phyloP scores from a whole-genome alignment of 2,113 vertebrate genomes.

The Steatornis caripensis region DNA sequence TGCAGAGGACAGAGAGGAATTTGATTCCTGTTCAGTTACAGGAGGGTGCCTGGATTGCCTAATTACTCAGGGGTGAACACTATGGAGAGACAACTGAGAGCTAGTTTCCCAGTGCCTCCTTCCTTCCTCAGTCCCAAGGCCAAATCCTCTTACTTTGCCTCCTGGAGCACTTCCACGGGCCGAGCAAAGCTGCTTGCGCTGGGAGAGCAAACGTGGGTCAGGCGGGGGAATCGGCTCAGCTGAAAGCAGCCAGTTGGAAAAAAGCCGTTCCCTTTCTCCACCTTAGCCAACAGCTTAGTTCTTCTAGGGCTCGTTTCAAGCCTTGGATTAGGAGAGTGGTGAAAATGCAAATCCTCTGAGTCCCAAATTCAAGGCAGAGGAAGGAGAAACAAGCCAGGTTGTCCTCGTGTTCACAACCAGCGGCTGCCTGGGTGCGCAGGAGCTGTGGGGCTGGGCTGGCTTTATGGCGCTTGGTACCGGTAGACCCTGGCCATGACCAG shows the following conservation, averaged over 20 bases:
- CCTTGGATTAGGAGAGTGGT: background rate
- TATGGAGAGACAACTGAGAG: background rate
- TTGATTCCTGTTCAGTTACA: background rate
- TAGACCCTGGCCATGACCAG: background rate
- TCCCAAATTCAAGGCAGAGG: background rate
- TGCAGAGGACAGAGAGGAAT: background rate
- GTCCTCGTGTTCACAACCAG: background rate
- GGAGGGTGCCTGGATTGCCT: background rate
- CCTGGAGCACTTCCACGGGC: background rate
- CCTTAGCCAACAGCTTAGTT: background rate
- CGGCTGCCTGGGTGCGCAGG: background rate
- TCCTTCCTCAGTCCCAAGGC: background rate
- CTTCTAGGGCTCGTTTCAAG: background rate
- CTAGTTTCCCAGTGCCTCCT: background rate
- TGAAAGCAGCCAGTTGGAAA: background rate
- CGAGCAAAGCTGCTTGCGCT: background rate
- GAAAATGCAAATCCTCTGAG: background rate
- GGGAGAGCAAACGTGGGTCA: background rate
- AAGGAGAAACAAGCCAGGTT: background rate
- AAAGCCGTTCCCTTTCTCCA: conserved; percentile 18
- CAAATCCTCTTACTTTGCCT: background rate
- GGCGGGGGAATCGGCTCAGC: background rate
- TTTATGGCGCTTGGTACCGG: background rate
- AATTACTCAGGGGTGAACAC: background rate
- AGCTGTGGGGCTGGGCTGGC: background rate